Percentiles rank a stretch among this genome's conserved stretches.
phyloP scores from a whole-genome alignment of 2,113 vertebrate genomes.

The Sus scrofa region T2T-Sscrofa CM000816.6:70368501-70369000 shows the following conservation, averaged over 20 bases:
- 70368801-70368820: slow-evolving; percentile 58
- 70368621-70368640: slow-evolving; percentile 59
- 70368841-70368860: slow-evolving; percentile 58
- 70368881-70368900: neutral
- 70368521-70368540: slow-evolving; percentile 38
- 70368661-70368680: neutral
- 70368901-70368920: slow-evolving; percentile 20
- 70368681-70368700: slow-evolving; percentile 52
- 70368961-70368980: slow-evolving; percentile 2
- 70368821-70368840: slow-evolving; percentile 61
- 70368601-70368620: neutral
- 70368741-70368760: slow-evolving; percentile 81
- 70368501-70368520: slow-evolving; percentile 58
- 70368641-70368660: slow-evolving; percentile 78
- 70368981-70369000: neutral
- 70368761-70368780: slow-evolving; percentile 70
- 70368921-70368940: slow-evolving; percentile 53
- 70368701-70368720: slow-evolving; percentile 29
- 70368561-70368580: slow-evolving; percentile 73
- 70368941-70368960: slow-evolving; percentile 36
- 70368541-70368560: slow-evolving; percentile 60
- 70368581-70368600: slow-evolving; percentile 41
- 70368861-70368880: slow-evolving; percentile 47
- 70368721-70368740: slow-evolving; percentile 54
- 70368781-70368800: slow-evolving; percentile 67